Evolutionary conservation across 1,140 invertebrate genomes (phyloP).

Genomic region (Trachymyrmex septentrionalis): DNA sequence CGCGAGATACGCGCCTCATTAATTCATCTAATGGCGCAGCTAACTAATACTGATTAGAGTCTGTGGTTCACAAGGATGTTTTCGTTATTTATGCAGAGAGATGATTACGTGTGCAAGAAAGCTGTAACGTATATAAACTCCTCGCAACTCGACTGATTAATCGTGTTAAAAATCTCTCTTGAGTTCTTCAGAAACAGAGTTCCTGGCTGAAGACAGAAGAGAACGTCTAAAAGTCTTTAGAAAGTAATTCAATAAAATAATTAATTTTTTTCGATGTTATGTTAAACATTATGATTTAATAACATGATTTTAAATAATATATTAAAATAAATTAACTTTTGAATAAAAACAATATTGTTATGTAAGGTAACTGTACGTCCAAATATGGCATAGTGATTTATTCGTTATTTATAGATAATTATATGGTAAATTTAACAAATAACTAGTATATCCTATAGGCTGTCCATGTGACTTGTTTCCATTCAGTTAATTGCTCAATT

Average conservation of each 20-base stretch:
- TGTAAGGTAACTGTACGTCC: too few species aligned
- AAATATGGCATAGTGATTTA: too few species aligned
- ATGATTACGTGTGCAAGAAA: slow-evolving; percentile 14
- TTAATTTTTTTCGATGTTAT: not conserved
- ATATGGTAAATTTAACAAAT: too few species aligned
- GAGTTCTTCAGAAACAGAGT: not conserved
- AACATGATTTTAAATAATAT: not conserved
- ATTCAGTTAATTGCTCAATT: too few species aligned
- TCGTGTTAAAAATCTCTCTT: not conserved
- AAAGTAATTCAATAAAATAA: slow-evolving; percentile 10
- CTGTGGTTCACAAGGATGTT: slow-evolving; percentile 16
- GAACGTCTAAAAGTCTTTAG: not conserved
- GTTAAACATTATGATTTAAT: not conserved
- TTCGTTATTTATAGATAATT: too few species aligned
- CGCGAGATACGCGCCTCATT: slow-evolving; percentile 36
- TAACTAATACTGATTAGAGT: slow-evolving; percentile 56
- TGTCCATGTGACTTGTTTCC: too few species aligned
- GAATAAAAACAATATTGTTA: not conserved
- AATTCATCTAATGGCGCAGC: slow-evolving; percentile 51
- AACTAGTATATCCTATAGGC: too few species aligned
- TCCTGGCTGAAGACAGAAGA: not conserved
- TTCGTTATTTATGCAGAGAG: slow-evolving; percentile 53
- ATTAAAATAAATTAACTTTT: not conserved
- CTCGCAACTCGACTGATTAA: slow-evolving; percentile 5
- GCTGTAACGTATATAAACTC: not conserved